Conservation (phyloP, 2,113 vertebrate species). For the Notiomystis cincta region DNA sequence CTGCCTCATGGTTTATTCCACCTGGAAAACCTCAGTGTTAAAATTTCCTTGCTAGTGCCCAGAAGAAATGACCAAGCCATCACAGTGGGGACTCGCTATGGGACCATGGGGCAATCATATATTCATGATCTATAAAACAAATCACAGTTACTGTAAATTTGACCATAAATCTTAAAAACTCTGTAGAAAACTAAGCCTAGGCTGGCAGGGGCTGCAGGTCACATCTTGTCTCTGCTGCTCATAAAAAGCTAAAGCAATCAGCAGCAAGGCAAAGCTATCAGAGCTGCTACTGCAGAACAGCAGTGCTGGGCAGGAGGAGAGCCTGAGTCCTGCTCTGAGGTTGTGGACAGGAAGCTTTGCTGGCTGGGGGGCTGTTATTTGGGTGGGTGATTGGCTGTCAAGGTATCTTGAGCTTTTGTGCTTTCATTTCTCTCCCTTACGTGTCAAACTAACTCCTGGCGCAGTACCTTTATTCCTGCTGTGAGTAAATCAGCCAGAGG, state of each 20-base stretch:
- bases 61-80: background rate
- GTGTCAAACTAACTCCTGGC: background rate
- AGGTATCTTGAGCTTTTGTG: background rate
- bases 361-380: background rate
- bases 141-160: background rate
- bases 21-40: background rate
- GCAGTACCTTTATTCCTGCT: background rate
- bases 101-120: background rate
- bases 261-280: background rate
- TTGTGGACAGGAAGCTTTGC: background rate
- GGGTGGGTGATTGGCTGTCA: background rate
- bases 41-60: background rate
- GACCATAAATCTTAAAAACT: background rate
- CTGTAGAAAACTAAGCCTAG: background rate
- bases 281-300: background rate
- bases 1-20: background rate
- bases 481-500: constrained; percentile 16
- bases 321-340: background rate
- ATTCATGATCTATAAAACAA: background rate
- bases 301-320: background rate
- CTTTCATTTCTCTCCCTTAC: background rate
- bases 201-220: background rate
- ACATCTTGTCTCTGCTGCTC: background rate
- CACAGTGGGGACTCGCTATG: rapidly evolving
- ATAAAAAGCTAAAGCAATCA: background rate